These are phyloP conservation scores for Trididemnum clinides DNA, from an alignment of 23 tunicate species.

Conservation along the genomic window DNA sequence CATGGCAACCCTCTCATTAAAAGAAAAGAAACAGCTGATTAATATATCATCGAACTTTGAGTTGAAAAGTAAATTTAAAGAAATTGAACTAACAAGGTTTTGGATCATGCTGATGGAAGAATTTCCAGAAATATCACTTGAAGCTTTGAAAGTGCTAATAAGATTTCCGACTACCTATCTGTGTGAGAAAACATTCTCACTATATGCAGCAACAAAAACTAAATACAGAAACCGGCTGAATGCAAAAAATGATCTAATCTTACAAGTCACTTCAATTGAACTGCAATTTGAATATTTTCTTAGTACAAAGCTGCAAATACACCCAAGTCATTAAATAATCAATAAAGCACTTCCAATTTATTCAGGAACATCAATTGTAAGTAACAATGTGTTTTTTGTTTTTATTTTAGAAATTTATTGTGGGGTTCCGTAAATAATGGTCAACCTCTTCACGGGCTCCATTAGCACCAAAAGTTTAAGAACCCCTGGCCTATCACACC, in stretches of 20 bases:
- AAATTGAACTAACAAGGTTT: conserved; percentile 12
- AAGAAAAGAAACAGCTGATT: conserved; percentile 24
- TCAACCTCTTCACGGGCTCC: conserved; percentile 29
- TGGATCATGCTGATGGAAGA: conserved; percentile 38
- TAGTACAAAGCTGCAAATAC: conserved; percentile 7
- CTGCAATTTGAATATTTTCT: conserved; percentile 30
- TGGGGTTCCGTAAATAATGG: conserved; percentile 18
- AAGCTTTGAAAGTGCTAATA: conserved; percentile 24
- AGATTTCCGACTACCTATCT: conserved; percentile 27
- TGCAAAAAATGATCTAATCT: conserved; percentile 18
- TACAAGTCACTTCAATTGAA: conserved; percentile 20
- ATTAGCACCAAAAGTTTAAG: conserved; percentile 15
- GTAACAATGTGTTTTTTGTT: conserved; percentile 22
- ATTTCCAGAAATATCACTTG: conserved; percentile 28
- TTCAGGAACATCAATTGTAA: conserved; percentile 10
- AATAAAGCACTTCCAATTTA: conserved; percentile 24
- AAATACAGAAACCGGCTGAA: conserved; percentile 4
- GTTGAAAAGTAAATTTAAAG: conserved; percentile 25
- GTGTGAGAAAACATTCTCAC: conserved; percentile 22
- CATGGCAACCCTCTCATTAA: conserved; percentile 31
- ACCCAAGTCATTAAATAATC: conserved; percentile 27
- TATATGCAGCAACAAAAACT: conserved; percentile 19
- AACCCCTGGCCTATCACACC: conserved; percentile 2
- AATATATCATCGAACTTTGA: conserved; percentile 19
- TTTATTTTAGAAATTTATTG: not conserved